Conservation (phyloP, 2,888 invertebrate genomes). For the Pimpla rufipes region DNA sequence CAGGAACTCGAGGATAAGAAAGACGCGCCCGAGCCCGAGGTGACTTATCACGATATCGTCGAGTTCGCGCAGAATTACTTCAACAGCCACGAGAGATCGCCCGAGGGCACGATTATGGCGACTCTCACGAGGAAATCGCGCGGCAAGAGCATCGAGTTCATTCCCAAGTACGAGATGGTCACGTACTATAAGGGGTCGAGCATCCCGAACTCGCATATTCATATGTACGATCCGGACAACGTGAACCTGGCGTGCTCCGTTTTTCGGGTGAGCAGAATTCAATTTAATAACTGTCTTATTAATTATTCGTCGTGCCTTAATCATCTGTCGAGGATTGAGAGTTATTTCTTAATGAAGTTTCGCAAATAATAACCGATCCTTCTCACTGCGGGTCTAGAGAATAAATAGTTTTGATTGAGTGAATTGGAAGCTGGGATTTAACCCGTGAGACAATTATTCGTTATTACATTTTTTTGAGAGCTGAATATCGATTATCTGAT, state of each 20-base stretch:
- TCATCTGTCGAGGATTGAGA: too few relatives aligned
- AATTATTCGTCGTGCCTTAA: too few relatives aligned
- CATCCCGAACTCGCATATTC: slow-evolving; percentile 97
- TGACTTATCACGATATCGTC: slow-evolving; percentile 91
- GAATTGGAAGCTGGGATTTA: too few relatives aligned
- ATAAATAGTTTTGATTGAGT: too few relatives aligned
- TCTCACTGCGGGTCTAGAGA: too few relatives aligned
- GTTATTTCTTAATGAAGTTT: too few relatives aligned
- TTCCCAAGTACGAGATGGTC: slow-evolving; percentile 97
- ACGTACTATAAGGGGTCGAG: slow-evolving; percentile 94
- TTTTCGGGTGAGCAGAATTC: slow-evolving; percentile 91
- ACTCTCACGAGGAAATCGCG: slow-evolving; percentile 92
- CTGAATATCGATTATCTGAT: too few relatives aligned
- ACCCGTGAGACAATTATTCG: too few relatives aligned
- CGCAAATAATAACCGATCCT: too few relatives aligned
- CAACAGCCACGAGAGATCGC: slow-evolving; percentile 94
- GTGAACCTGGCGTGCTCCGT: slow-evolving; percentile 95
- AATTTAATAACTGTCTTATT: background rate
- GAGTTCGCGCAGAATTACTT: slow-evolving; percentile 98
- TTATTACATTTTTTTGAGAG: too few relatives aligned
- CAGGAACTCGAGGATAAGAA: slow-evolving; percentile 91
- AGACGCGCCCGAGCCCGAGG: slow-evolving; percentile 86
- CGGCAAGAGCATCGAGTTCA: slow-evolving; percentile 90
- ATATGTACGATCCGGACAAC: slow-evolving; percentile 98
- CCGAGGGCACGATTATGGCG: slow-evolving; percentile 95